Percentiles rank a stretch among this genome's conserved stretches.
These are phyloP conservation scores for Bombyx mori DNA, from an alignment of 1,140 invertebrate genomes.

Conservation along the genomic window ASM3026992v2 NC_085121.1:8671501-8672000, in stretches of 20 bases:
- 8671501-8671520: too few species aligned
- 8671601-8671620: too few species aligned
- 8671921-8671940: constrained; percentile 1
- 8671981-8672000: too few species aligned
- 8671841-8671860: constrained; percentile 48
- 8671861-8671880: constrained; percentile 44
- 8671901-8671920: background rate
- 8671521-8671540: too few species aligned
- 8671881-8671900: background rate
- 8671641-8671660: too few species aligned
- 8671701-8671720: constrained; percentile 3
- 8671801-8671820: constrained; percentile 24
- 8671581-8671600: too few species aligned
- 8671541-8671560: too few species aligned
- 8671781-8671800: constrained; percentile 29
- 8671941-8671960: background rate
- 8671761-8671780: constrained; percentile 51
- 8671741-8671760: constrained; percentile 53
- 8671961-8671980: background rate
- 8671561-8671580: too few species aligned
- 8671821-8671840: constrained; percentile 24
- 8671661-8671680: constrained; percentile 18
- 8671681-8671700: constrained; percentile 32
- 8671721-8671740: constrained; percentile 30
- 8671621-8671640: too few species aligned